Evolutionary conservation across 2,888 invertebrate species (phyloP), one percentile per base, ranked within the genome.

Genomic region (Tortrix viridana): DNA sequence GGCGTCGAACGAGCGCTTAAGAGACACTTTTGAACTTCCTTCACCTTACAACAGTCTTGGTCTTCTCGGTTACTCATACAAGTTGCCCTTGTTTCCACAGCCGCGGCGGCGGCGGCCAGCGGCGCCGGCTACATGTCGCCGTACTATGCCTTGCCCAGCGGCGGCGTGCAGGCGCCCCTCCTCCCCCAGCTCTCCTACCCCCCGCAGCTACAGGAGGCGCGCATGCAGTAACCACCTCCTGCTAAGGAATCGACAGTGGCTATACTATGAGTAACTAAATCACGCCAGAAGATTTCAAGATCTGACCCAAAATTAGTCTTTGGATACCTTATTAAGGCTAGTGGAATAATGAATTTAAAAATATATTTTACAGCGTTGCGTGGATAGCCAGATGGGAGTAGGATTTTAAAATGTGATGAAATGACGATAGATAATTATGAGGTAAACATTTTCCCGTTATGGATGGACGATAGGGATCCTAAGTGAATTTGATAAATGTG

Each of bases 61-160:
- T 32, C 7, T 32, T 12, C 12, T 32, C 12, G 12, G 32, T 32
- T 12, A 16, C 52, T 58, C 58, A 63, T 38, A 19, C 26, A 9
- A 2, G 1, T 26, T 63, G 20, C 44, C n/a, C 32, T 44, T 47
- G 49, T 63, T 80, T 81, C 53, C 77, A 80, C 86, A 83, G 89
- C 89, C 67, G 89, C 91, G 43, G 85, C 85, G 26, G 92, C 91
- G 19, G 92, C 94, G 68, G 93, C 93, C 5, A 93, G 93, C 65
- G 94, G 94, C 2, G 95, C 95, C 18, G 95, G 95, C 73, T 96
- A 96, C 82, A 93, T 96, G 88, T 94, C 95, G 19, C 96, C 95
- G 0, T 96, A 96, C 85, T 95, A 96, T 72, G 85, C 96, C 41
- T 86, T 96, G 69, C 96, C 95, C 5, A 85, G 89, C 1, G 94